phyloP scores from a whole-genome alignment of 2,797 vertebrate genomes.

The Staurois parvus region DNA sequence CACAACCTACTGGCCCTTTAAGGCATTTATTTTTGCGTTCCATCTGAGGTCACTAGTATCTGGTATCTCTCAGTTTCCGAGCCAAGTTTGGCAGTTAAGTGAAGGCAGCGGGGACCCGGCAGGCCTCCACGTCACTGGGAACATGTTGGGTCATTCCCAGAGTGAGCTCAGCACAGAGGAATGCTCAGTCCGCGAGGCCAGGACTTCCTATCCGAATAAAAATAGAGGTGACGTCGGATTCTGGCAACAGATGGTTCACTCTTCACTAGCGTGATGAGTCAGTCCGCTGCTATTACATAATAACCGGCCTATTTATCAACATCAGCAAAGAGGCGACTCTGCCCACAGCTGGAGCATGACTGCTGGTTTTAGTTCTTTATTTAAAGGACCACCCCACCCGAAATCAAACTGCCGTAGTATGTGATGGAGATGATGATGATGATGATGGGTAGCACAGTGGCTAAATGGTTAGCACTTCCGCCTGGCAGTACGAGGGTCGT shows the following conservation, averaged over 20 bases:
- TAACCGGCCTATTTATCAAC: too few relatives aligned
- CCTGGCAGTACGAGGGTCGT: too few relatives aligned
- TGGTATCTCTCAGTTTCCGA: constrained; percentile 60
- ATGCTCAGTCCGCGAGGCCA: constrained; percentile 36
- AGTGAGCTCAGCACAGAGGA: constrained; percentile 54
- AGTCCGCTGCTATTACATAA: too few relatives aligned
- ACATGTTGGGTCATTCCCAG: constrained; percentile 61
- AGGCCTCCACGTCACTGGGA: constrained; percentile 37
- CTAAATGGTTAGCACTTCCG: too few relatives aligned
- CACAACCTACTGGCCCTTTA: not conserved
- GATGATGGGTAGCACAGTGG: too few relatives aligned
- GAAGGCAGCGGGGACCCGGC: constrained; percentile 15
- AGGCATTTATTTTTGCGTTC: constrained; percentile 23
- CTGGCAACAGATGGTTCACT: constrained; percentile 23
- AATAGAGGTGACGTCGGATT: constrained; percentile 32
- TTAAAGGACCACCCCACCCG: too few relatives aligned
- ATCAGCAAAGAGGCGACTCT: too few relatives aligned
- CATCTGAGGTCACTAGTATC: constrained; percentile 18
- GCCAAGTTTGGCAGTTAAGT: constrained; percentile 64
- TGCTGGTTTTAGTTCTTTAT: too few relatives aligned
- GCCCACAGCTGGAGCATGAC: too few relatives aligned
- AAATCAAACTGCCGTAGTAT: too few relatives aligned
- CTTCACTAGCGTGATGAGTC: not conserved
- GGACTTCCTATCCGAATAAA: constrained; percentile 47
- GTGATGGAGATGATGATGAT: too few relatives aligned